A percentile compares a stretch with the other conserved stretches of the same genome.
These are phyloP conservation scores for Perca flavescens DNA, from an alignment of 2,113 vertebrate species.

Conservation along the genomic window DNA sequence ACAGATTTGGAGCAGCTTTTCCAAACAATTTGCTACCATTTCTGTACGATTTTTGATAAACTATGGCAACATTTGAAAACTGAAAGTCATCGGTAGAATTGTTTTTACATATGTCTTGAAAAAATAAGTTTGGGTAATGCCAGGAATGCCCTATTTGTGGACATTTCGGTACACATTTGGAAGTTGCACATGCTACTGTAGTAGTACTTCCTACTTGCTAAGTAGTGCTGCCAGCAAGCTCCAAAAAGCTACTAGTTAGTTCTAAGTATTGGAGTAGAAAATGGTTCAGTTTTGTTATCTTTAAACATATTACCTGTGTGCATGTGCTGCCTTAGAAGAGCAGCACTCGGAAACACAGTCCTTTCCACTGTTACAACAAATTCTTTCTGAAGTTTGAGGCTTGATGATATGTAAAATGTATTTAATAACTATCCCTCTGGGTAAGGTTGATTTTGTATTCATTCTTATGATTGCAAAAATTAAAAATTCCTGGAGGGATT, in stretches of 20 bases:
- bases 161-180: too few species aligned
- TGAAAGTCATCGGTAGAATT: too few species aligned
- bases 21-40: neutral
- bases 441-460: neutral
- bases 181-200: too few species aligned
- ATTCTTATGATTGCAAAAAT: neutral
- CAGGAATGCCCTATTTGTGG: too few species aligned
- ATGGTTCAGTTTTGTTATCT: neutral
- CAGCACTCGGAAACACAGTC: neutral
- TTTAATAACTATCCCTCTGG: neutral
- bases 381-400: neutral
- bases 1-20: neutral
- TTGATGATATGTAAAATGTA: neutral
- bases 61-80: too few species aligned
- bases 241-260: neutral
- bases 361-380: neutral
- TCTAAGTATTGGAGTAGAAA: neutral
- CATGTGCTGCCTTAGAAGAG: neutral
- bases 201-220: neutral
- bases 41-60: too few species aligned
- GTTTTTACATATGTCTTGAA: too few species aligned
- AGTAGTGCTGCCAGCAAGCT: neutral
- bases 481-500: constrained; percentile 12
- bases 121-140: too few species aligned
- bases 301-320: neutral